Evolutionary conservation across 2,888 invertebrate species (phyloP), one percentile per base, ranked within the genome.

Genomic region (Scaptomyza caliginosa): DNA sequence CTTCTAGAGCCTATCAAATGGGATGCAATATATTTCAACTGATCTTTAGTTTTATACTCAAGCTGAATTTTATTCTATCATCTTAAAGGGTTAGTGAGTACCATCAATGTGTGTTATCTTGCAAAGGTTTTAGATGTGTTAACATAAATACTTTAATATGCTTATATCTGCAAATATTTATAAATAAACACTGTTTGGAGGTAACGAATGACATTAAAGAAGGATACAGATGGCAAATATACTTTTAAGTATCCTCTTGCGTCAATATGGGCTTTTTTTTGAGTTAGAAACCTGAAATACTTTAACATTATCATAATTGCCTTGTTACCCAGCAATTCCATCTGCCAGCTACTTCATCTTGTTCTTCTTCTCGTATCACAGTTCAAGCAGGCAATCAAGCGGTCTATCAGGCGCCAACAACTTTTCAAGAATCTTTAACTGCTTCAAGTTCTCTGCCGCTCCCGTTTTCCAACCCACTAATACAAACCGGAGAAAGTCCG

Each of bases 291-390:
- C 58, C 59, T 43, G 63, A 51, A 51, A 55, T 66, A 72, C 75
- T 76, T 69, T 52, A 52, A 40, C 72, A 76, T 75, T 76, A 76
- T 64, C 68, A 75, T 76, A 76, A 76, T 76, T 75, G 75, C 64
- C 75, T 67, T 50, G 66, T 42, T 52, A 59, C 66, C 45, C 57
- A 42, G 42, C 57, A 65, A 45, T 52, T 48, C 36, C 56, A 62
- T 65, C 57, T 52, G 34, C 52, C 46, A 57, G 66, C 62, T 60
- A 56, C 60, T 72, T 63, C 36, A 39, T 34, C 43, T 40, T 59
- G 58, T 48, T 56, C 49, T 59, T 42, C 45, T 7, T 6, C 11
- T 49, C 50, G 64, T 68, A 60, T 68, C 58, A 50, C 19, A 67
- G 39, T 5, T 38, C 39, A 57, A 36, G 58, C 51, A 68, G 68